Percentiles rank a stretch among this genome's conserved stretches.
phyloP scores from a whole-genome alignment of 2,113 vertebrate species.

The Hydrolagus affinis region DNA sequence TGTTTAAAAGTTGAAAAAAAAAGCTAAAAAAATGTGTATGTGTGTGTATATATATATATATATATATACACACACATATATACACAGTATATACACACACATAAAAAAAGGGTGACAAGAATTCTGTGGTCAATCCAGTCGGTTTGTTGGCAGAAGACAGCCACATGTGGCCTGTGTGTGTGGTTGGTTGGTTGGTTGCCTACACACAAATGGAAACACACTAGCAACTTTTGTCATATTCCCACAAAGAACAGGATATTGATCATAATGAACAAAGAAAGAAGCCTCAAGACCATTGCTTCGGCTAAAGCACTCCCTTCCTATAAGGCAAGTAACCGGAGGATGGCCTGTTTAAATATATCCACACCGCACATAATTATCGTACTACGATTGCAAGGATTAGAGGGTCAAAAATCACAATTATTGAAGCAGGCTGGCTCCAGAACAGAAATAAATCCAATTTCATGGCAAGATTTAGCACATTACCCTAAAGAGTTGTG shows the following conservation, averaged over 20 bases:
- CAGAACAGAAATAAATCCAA: neutral
- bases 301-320: neutral
- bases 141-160: neutral
- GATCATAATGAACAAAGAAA: neutral
- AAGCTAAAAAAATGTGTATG: neutral
- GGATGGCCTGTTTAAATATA: constrained; percentile 8
- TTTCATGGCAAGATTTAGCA: neutral
- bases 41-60: too few relatives aligned
- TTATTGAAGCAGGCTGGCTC: neutral
- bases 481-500: neutral
- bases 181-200: neutral
- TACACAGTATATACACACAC: too few relatives aligned
- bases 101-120: too few relatives aligned
- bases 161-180: neutral
- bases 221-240: neutral
- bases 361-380: neutral
- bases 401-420: neutral
- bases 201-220: neutral
- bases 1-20: neutral
- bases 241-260: neutral
- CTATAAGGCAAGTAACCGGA: neutral
- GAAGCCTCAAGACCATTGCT: neutral
- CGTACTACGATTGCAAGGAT: neutral
- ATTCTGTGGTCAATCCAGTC: neutral
- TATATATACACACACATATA: too few relatives aligned